A percentile compares a stretch with the other conserved stretches of the same genome.
phyloP scores from a whole-genome alignment of 2,888 invertebrate genomes.

The Galerucella pusilla region DNA sequence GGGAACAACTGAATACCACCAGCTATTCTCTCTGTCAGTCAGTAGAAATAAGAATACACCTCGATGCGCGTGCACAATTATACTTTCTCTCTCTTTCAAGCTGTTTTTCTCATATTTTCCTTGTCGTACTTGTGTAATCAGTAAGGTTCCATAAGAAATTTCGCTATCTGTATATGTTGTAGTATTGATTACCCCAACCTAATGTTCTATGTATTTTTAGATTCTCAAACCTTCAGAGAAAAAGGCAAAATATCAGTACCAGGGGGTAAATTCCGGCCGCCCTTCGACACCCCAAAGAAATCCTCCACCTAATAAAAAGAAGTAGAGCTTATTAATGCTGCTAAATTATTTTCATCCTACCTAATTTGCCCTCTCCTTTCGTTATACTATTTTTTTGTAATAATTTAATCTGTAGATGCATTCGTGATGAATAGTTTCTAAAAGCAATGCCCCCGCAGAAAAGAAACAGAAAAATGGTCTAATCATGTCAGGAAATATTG shows the following conservation, averaged over 20 bases:
- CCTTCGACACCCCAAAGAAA: constrained; percentile 84
- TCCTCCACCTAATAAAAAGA: constrained; percentile 77
- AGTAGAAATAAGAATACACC: too few relatives aligned
- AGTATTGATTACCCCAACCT: background rate
- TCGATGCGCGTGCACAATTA: too few relatives aligned
- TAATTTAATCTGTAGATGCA: constrained; percentile 47
- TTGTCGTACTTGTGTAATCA: too few relatives aligned
- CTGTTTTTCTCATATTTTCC: too few relatives aligned
- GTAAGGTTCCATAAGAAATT: too few relatives aligned
- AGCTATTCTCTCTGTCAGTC: too few relatives aligned
- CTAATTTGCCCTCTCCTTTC: constrained; percentile 4
- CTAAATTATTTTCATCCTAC: constrained; percentile 8
- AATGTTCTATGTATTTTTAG: constrained; percentile 67
- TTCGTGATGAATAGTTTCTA: constrained; percentile 49
- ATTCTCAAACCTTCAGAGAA: constrained; percentile 99
- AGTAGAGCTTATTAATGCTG: constrained; percentile 61
- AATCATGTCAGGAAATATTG: constrained; percentile 50
- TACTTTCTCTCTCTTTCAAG: too few relatives aligned
- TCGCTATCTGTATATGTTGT: background rate
- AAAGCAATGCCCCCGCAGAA: constrained; percentile 33
- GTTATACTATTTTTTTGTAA: constrained; percentile 35
- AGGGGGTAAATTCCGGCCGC: constrained; percentile 87
- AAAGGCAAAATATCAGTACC: constrained; percentile 99
- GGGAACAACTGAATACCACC: too few relatives aligned
- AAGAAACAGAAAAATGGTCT: constrained; percentile 51